Evolutionary conservation across 2,797 vertebrate genomes (phyloP).

Genomic region (Knipowitschia caucasica): DNA sequence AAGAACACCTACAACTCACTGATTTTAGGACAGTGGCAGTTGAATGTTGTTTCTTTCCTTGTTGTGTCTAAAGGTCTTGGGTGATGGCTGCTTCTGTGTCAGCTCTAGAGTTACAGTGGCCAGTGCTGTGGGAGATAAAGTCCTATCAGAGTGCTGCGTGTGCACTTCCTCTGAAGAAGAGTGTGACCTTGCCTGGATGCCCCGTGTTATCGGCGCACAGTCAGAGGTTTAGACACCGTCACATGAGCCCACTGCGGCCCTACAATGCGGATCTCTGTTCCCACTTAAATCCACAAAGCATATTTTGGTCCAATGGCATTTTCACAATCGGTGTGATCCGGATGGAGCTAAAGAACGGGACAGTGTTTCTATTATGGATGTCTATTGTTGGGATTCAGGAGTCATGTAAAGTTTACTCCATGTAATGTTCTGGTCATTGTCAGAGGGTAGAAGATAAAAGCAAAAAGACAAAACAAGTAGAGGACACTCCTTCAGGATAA

Average conservation of each 20-base stretch:
- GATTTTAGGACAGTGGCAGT: background rate
- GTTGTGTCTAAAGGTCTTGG: slow-evolving; percentile 5
- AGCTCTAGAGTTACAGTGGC: slow-evolving; percentile 27
- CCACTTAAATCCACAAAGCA: slow-evolving; percentile 17
- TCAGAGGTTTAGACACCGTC: slow-evolving; percentile 49
- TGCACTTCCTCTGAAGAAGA: slow-evolving; percentile 58
- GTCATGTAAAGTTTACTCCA: too few relatives aligned
- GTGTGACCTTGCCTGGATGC: slow-evolving; percentile 70
- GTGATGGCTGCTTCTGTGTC: slow-evolving; percentile 13
- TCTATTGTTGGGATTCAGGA: background rate
- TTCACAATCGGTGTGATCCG: background rate
- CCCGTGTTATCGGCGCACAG: slow-evolving; percentile 58
- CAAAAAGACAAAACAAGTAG: too few relatives aligned
- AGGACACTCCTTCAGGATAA: too few relatives aligned
- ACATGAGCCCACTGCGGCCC: slow-evolving; percentile 39
- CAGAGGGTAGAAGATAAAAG: too few relatives aligned
- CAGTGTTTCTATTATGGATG: background rate
- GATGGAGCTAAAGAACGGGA: background rate
- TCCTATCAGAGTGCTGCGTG: slow-evolving; percentile 57
- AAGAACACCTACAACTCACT: background rate
- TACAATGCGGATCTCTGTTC: slow-evolving; percentile 12
- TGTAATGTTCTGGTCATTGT: too few relatives aligned
- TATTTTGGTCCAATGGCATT: background rate
- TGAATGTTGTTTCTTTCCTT: slow-evolving; percentile 9
- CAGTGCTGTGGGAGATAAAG: slow-evolving; percentile 42